A percentile compares a stretch with the other conserved stretches of the same genome.
Conservation (phyloP, 1,140 invertebrate genomes). For the Intoshia linei region DNA sequence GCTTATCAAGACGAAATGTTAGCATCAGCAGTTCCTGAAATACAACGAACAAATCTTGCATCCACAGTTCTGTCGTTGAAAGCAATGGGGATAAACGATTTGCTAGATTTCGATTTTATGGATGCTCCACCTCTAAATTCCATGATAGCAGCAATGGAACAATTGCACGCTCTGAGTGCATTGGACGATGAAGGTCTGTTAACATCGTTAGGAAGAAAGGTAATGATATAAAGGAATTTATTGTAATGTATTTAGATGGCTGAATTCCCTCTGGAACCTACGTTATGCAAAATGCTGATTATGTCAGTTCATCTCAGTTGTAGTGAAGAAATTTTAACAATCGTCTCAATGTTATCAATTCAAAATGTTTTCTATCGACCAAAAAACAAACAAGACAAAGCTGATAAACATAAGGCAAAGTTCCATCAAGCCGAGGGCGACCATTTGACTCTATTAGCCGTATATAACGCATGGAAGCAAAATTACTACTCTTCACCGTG, state of each 20-base stretch:
- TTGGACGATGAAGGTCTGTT: slow-evolving; percentile 78
- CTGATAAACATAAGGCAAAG: slow-evolving; percentile 87
- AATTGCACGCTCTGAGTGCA: slow-evolving; percentile 73
- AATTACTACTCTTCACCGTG: slow-evolving; percentile 94
- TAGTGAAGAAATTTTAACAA: slow-evolving; percentile 83
- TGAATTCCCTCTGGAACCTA: slow-evolving; percentile 87
- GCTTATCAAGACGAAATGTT: slow-evolving; percentile 95
- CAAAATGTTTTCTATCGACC: slow-evolving; percentile 85
- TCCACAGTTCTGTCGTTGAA: slow-evolving; percentile 72
- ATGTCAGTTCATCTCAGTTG: slow-evolving; percentile 95
- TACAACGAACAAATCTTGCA: slow-evolving; percentile 82
- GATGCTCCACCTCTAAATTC: slow-evolving; percentile 68
- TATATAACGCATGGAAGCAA: slow-evolving; percentile 97
- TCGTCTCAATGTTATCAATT: slow-evolving; percentile 90
- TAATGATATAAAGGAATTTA: slow-evolving; percentile 17
- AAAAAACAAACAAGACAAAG: slow-evolving; percentile 70
- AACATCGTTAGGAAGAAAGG: slow-evolving; percentile 54
- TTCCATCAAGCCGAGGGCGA: slow-evolving; percentile 95
- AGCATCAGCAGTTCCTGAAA: slow-evolving; percentile 88
- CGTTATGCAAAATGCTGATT: slow-evolving; percentile 89
- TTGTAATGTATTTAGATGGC: slow-evolving; percentile 41
- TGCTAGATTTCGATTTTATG: slow-evolving; percentile 99
- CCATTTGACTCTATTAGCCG: slow-evolving; percentile 74
- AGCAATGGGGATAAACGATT: slow-evolving; percentile 95
- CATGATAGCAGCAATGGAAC: slow-evolving; percentile 76